Evolutionary conservation across 35 echinoderm and acorn worm genomes (phyloP), one percentile per base, ranked within the genome.

Genomic region (Amphiura filiformis): DNA sequence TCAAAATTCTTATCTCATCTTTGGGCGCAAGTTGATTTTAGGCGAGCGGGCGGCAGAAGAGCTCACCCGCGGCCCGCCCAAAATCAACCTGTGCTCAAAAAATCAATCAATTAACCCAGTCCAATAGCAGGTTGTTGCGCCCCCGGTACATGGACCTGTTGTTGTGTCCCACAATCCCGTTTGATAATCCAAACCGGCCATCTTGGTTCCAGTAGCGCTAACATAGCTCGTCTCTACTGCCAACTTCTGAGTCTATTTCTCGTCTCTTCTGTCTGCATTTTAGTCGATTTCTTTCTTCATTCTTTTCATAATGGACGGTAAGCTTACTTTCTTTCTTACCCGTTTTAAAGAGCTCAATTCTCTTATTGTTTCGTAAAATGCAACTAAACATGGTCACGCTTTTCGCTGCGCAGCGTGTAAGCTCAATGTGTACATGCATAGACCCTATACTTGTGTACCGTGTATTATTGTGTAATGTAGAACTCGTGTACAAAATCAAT

Each of bases 201-300:
- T 70, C 61, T 70, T 70, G 61, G 61, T 70, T 70, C 26, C 15
- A 70, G 61, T 70, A 70, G 61, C 61, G 61, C 61, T 70, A 70
- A 70, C 26, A 70, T 70, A 70, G 61, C 61, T 70, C 61, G 28
- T 70, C 61, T 70, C 61, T 47, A 47, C 41, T 70, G 61, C 61
- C 61, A 70, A 70, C 61, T 70, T 70, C 61, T 70, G 61, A 70
- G 61, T 30, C 61, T 70, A 70, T 70, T 70, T 70, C 61, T 70
- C 61, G 26, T 70, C 61, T 70, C 17, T 70, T 70, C 61, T 70
- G 61, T 70, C 61, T 70, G 28, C 61, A 30, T 70, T 70, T 70
- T 70, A 70, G 61, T 70, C 61, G 61, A 70, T 70, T 70, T 70
- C 61, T 23, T 70, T 70, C 61, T 70, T 26, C n/a, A 70, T 23